phyloP scores from a whole-genome alignment of 2,888 invertebrate genomes.

The Lasioglossum marginatum region DNA sequence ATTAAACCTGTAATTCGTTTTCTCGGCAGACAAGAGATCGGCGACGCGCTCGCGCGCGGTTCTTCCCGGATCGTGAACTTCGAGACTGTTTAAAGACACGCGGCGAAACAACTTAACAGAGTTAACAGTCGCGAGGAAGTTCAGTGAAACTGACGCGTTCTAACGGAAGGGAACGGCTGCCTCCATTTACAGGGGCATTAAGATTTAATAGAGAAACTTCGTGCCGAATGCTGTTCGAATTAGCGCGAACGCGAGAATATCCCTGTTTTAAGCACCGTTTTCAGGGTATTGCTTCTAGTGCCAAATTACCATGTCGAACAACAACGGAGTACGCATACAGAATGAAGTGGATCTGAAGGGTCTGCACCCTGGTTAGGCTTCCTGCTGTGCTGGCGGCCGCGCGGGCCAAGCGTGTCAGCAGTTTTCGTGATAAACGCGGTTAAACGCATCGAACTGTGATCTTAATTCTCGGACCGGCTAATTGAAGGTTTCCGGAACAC shows the following conservation, averaged over 20 bases:
- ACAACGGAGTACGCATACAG: constrained; percentile 61
- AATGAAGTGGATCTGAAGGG: constrained; percentile 60
- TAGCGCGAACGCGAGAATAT: constrained; percentile 57
- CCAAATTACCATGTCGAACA: constrained; percentile 67
- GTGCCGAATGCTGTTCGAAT: constrained; percentile 48
- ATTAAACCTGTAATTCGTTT: not conserved
- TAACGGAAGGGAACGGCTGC: not conserved
- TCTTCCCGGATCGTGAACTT: not conserved
- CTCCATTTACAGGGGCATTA: constrained; percentile 48
- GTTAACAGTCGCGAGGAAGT: constrained; percentile 18
- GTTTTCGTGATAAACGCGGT: constrained; percentile 55
- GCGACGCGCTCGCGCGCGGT: not conserved
- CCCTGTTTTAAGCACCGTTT: constrained; percentile 57
- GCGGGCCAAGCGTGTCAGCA: constrained; percentile 55
- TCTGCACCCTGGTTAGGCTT: constrained; percentile 48
- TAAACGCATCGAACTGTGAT: constrained; percentile 43
- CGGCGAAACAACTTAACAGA: constrained; percentile 13
- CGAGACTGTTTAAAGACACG: constrained; percentile 12
- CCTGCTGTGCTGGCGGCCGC: constrained; percentile 43
- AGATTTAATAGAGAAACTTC: constrained; percentile 61
- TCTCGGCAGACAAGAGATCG: not conserved
- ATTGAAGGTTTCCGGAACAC: constrained; percentile 16
- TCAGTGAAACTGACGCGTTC: constrained; percentile 13
- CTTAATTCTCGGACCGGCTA: constrained; percentile 37
- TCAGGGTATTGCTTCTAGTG: constrained; percentile 59